Evolutionary conservation across 2,113 vertebrate species (phyloP).

Genomic region (Pterocles orientalis): DNA sequence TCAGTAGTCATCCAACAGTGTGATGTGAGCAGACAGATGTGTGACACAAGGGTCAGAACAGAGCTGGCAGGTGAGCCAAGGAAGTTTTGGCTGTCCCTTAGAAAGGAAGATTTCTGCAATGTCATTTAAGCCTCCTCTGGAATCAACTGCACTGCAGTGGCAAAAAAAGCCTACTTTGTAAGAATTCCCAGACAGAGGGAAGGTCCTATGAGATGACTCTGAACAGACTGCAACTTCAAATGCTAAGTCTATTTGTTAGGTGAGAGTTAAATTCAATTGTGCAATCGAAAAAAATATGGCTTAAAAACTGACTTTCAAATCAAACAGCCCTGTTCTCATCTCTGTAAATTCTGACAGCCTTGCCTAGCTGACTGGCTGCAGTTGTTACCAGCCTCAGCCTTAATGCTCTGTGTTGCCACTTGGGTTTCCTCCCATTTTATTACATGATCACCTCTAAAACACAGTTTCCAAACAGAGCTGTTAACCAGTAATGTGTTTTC

Average conservation of each 20-base stretch:
- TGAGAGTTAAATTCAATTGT: conserved; percentile 39
- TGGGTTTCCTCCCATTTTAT: not conserved
- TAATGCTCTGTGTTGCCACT: not conserved
- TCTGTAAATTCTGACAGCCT: not conserved
- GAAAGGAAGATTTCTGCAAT: conserved; percentile 29
- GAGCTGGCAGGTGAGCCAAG: conserved; percentile 28
- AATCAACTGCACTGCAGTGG: conserved; percentile 9
- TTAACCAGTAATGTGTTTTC: not conserved
- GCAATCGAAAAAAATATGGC: conserved; percentile 3
- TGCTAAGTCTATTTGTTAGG: not conserved
- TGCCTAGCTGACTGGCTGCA: not conserved
- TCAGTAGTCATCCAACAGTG: not conserved
- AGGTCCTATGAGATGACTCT: not conserved
- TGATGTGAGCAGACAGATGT: not conserved
- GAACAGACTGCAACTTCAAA: not conserved
- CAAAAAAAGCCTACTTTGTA: not conserved
- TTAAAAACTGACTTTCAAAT: conserved; percentile 19
- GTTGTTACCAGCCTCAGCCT: not conserved
- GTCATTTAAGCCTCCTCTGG: conserved; percentile 12
- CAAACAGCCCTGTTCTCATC: not conserved
- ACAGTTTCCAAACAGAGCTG: not conserved
- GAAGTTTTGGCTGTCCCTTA: conserved; percentile 33
- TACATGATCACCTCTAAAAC: not conserved
- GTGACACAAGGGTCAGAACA: conserved; percentile 1
- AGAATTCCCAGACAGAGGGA: not conserved